Percentiles rank a stretch among this genome's conserved stretches.
These are phyloP conservation scores for Camponotus floridanus DNA, from an alignment of 1,140 invertebrate species.

Conservation along the genomic window DNA sequence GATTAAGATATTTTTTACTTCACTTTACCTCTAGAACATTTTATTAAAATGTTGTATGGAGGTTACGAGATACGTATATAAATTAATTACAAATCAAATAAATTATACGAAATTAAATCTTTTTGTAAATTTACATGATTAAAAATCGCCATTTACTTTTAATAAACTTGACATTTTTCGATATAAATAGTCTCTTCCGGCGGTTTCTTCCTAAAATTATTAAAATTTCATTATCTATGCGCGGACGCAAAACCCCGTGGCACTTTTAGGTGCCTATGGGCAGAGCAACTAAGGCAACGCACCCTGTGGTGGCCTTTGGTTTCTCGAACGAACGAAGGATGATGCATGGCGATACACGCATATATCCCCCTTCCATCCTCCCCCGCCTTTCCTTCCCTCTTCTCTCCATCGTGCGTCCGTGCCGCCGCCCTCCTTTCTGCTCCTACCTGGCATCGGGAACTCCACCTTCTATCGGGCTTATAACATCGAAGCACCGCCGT, in stretches of 20 bases:
- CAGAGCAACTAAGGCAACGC: slow-evolving; percentile 82
- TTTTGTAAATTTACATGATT: background rate
- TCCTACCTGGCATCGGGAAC: slow-evolving; percentile 72
- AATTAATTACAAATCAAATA: background rate
- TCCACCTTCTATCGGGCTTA: slow-evolving; percentile 78
- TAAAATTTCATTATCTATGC: slow-evolving; percentile 39
- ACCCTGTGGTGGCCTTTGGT: slow-evolving; percentile 85
- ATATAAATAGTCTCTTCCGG: background rate
- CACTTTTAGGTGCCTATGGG: slow-evolving; percentile 73
- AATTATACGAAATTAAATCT: background rate
- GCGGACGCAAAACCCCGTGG: slow-evolving; percentile 5
- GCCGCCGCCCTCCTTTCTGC: slow-evolving; percentile 68
- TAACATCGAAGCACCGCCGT: slow-evolving; percentile 74
- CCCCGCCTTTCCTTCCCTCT: slow-evolving; percentile 70
- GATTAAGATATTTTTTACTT: too few species aligned
- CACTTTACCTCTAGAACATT: too few species aligned
- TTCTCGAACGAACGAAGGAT: slow-evolving; percentile 83
- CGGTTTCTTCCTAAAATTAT: slow-evolving; percentile 42
- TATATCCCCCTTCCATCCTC: slow-evolving; percentile 63
- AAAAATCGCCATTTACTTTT: background rate
- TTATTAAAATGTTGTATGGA: too few species aligned
- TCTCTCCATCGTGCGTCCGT: slow-evolving; percentile 34
- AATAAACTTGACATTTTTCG: background rate
- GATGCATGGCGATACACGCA: slow-evolving; percentile 86
- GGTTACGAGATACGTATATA: too few species aligned